Conservation (phyloP, 2,113 vertebrate genomes). For the Lota lota region DNA sequence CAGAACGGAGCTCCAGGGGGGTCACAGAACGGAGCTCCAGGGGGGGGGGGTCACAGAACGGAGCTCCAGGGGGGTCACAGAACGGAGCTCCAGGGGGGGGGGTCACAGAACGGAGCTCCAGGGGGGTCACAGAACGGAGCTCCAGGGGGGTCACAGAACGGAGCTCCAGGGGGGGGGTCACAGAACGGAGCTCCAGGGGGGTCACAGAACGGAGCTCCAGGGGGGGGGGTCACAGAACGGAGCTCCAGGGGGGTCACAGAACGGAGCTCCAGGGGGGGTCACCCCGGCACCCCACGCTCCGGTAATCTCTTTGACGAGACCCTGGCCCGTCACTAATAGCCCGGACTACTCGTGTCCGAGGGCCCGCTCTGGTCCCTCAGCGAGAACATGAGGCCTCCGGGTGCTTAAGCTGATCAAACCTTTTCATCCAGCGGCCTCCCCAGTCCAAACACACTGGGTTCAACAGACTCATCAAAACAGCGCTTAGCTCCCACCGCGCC, state of each 20-base stretch:
- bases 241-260: not conserved
- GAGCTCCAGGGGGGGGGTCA: not conserved
- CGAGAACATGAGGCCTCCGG: conserved; percentile 67
- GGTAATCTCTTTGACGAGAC: conserved; percentile 61
- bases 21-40: no score
- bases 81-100: not conserved
- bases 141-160: not conserved
- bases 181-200: not conserved
- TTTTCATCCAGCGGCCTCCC: conserved; percentile 63
- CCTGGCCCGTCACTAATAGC: conserved; percentile 65
- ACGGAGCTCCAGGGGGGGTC: not conserved
- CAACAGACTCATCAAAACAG: conserved; percentile 69
- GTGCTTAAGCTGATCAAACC: conserved; percentile 75
- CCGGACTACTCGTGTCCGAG: conserved; percentile 64
- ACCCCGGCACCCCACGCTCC: not conserved
- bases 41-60: not conserved
- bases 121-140: not conserved
- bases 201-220: no score
- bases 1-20: not conserved
- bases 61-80: not conserved
- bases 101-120: no score
- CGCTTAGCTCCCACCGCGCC: conserved; percentile 64
- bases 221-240: not conserved
- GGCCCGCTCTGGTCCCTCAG: conserved; percentile 40
- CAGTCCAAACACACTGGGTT: conserved; percentile 53